Evolutionary conservation across 2,888 invertebrate species (phyloP).

Genomic region (Ochropacha duplaris): DNA sequence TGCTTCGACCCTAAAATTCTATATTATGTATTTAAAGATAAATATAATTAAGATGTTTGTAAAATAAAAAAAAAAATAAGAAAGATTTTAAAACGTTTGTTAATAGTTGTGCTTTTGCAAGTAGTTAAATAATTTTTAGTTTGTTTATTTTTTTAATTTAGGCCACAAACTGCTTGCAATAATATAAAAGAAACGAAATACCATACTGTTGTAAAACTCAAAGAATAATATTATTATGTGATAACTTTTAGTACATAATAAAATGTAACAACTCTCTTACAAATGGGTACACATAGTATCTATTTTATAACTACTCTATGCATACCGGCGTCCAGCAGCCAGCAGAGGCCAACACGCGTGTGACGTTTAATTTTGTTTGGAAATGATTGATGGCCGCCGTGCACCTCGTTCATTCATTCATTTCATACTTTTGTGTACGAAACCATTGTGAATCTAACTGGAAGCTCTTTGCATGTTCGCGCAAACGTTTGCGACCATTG

Average conservation of each 20-base stretch:
- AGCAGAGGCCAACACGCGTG: slow-evolving; percentile 63
- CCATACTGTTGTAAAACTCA: too few relatives aligned
- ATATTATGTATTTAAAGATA: too few relatives aligned
- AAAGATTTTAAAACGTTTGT: too few relatives aligned
- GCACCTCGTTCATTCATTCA: slow-evolving; percentile 64
- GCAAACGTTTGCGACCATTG: slow-evolving; percentile 6
- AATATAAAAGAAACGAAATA: too few relatives aligned
- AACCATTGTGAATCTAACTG: slow-evolving; percentile 36
- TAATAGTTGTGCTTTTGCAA: too few relatives aligned
- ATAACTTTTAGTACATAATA: background rate
- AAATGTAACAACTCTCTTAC: background rate
- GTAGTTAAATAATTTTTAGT: too few relatives aligned
- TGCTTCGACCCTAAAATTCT: too few relatives aligned
- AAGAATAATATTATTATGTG: too few relatives aligned
- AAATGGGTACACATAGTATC: slow-evolving; percentile 24
- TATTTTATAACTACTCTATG: slow-evolving; percentile 39
- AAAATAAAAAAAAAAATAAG: too few relatives aligned
- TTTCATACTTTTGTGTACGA: slow-evolving; percentile 66
- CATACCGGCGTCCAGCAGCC: slow-evolving; percentile 56
- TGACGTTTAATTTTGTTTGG: slow-evolving; percentile 81
- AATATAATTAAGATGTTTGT: too few relatives aligned
- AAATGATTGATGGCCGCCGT: slow-evolving; percentile 71
- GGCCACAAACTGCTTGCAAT: too few relatives aligned
- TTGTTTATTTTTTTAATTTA: too few relatives aligned
- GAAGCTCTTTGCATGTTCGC: slow-evolving; percentile 8